Evolutionary conservation across 2,113 vertebrate species (phyloP), one percentile per base, ranked within the genome.

Genomic region (Apodemus sylvaticus): DNA sequence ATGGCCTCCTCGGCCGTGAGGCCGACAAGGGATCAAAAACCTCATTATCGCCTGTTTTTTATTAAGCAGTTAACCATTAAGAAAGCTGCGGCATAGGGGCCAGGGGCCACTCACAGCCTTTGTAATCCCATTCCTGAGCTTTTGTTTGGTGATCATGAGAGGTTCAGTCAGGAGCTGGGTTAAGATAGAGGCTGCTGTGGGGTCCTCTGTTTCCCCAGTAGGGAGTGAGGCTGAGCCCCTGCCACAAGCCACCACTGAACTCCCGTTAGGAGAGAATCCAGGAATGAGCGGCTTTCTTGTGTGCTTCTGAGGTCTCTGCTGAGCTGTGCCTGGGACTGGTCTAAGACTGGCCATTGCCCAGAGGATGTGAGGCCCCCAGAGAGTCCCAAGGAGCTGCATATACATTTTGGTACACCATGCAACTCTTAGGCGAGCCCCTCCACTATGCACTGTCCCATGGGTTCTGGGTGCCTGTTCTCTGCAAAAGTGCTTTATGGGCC

Each of bases 11-110:
- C 91, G 85, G 82, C 90, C 60, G 93, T 91, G 97, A 95, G 48
- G 5, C 71, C 79, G 95, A 96, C 95, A 97, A 85, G 90, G 96
- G 66, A 95, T 96, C 94, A 83, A 89, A 94, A 98, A 71, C 34
- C 5, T 11, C 81, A 78, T 77, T 95, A 70, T 91, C 22, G 8
- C 85, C 92, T 5, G 7, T 58, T 51, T 83, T 83, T 87, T 81
- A 79, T 86, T 78, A 3, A 42, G 45, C 31, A 24, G 95, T 90
- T 86, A 90, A 92, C 93, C 85, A 45, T 86, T 90, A 74, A 70
- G 26, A 90, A 39, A 85, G 73, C 42, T 26, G 68, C 4, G 42
- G 66, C 1, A 31, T 68, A 16, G 39, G 34, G 89, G 36, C 24
- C 0, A 6, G 39, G 24, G 34, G 22, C 8, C 8, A 62, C 36